Conservation (phyloP, 1,140 invertebrate species). For the Meloidogyne hapla region DNA sequence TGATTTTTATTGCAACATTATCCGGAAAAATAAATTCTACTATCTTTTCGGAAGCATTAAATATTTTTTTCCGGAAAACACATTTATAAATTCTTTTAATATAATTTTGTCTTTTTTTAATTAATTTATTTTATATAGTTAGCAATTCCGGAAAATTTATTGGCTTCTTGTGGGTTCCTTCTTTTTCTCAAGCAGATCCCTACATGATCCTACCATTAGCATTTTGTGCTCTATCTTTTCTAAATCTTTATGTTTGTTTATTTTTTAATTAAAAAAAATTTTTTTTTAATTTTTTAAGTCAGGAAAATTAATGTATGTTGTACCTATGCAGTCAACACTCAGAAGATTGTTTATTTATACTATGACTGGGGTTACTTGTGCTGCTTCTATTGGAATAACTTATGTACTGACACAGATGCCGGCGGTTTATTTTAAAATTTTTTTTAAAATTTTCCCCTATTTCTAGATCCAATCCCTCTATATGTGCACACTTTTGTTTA, state of each 20-base stretch:
- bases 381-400: background rate
- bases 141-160: background rate
- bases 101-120: background rate
- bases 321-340: background rate
- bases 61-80: too few species aligned
- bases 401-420: background rate
- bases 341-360: background rate
- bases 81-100: too few species aligned
- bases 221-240: background rate
- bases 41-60: too few species aligned
- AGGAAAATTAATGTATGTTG: background rate
- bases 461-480: constrained; percentile 57
- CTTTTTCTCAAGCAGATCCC: constrained; percentile 8
- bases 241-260: background rate
- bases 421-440: background rate
- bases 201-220: constrained; percentile 12
- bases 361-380: background rate
- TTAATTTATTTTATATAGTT: background rate
- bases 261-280: too few species aligned
- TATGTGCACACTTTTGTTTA: constrained; percentile 53
- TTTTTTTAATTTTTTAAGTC: background rate
- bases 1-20: too few species aligned
- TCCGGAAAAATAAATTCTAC: too few species aligned
- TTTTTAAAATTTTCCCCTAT: background rate
- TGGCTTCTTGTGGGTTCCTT: constrained; percentile 12